Evolutionary conservation across 2,888 invertebrate genomes (phyloP).

Genomic region (Spisula solida): DNA sequence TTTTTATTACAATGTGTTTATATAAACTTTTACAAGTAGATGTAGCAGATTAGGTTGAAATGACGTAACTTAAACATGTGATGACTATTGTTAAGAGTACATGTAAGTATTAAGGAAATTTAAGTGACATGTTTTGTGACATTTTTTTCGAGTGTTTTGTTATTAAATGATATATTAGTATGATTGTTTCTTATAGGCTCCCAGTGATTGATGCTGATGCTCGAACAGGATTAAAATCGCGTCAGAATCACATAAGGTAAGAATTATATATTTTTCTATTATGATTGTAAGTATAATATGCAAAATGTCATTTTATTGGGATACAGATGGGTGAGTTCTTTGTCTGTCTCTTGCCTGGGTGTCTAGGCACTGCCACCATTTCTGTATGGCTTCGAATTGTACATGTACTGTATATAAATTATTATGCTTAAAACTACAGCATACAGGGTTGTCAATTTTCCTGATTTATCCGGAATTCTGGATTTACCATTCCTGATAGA

Average conservation of each 20-base stretch:
- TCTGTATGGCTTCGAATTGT: too few relatives aligned
- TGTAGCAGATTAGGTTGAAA: background rate
- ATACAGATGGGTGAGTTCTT: too few relatives aligned
- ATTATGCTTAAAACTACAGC: too few relatives aligned
- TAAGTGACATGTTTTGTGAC: background rate
- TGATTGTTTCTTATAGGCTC: background rate
- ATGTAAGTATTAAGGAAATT: conserved; percentile 13
- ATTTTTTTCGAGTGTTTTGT: background rate
- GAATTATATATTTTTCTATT: background rate
- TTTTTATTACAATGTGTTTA: conserved; percentile 4
- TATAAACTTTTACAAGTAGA: background rate
- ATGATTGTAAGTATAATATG: background rate
- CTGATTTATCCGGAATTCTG: too few relatives aligned
- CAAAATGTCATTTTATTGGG: too few relatives aligned
- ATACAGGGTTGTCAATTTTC: too few relatives aligned
- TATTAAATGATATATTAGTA: background rate
- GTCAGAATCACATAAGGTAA: background rate
- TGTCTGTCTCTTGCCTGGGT: too few relatives aligned
- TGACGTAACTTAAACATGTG: background rate
- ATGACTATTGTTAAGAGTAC: background rate
- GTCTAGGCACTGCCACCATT: too few relatives aligned
- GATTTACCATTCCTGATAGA: too few relatives aligned
- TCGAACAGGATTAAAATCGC: background rate
- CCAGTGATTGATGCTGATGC: background rate
- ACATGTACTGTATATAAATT: too few relatives aligned